phyloP scores from a whole-genome alignment of 2,113 vertebrate species.

The Corapipo altera region DNA sequence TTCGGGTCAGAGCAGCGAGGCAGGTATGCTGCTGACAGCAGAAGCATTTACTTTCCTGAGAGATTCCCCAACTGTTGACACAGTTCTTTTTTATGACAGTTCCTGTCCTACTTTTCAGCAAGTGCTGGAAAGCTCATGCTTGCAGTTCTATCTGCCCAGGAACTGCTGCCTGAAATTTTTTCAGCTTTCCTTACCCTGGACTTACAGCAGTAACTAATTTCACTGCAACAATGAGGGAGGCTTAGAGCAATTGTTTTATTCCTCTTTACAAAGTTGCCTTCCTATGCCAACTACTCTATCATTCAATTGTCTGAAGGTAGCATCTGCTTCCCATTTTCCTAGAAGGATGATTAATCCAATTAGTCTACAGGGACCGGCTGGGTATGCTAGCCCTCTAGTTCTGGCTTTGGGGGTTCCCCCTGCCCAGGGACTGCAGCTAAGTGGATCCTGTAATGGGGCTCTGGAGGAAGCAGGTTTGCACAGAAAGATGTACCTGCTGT shows the following conservation, averaged over 20 bases:
- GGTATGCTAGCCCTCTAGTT: not conserved
- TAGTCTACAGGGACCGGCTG: not conserved
- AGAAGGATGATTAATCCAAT: not conserved
- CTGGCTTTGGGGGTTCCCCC: not conserved
- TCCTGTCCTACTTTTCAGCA: conserved; percentile 48
- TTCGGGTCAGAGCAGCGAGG: not conserved
- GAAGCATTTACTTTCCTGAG: not conserved
- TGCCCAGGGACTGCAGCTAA: not conserved
- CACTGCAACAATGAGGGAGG: not conserved
- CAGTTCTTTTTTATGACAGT: conserved; percentile 23
- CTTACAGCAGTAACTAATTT: not conserved
- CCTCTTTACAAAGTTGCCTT: not conserved
- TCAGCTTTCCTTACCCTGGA: not conserved
- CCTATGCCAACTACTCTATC: not conserved
- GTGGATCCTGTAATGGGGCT: not conserved
- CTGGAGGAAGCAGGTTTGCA: not conserved
- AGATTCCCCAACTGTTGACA: conserved; percentile 51
- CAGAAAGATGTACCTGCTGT: not conserved
- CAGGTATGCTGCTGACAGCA: not conserved
- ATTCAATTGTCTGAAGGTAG: not conserved
- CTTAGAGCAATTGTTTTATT: not conserved
- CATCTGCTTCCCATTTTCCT: not conserved
- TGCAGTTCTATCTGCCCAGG: not conserved
- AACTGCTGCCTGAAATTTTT: not conserved
- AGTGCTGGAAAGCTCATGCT: not conserved